phyloP scores from a whole-genome alignment of 2,888 invertebrate genomes.

The Megalurothrips usitatus region DNA sequence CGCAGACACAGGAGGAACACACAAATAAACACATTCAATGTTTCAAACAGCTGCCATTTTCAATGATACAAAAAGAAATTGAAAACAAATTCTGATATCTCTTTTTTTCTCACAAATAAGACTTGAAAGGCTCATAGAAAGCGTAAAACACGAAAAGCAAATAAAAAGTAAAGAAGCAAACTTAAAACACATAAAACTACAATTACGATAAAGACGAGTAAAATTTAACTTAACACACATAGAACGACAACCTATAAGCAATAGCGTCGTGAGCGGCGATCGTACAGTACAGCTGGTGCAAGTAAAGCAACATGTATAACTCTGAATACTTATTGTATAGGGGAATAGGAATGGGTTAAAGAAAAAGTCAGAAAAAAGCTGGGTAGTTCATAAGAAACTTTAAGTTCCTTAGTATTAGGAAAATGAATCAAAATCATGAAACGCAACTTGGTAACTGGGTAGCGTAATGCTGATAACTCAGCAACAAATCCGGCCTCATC shows the following conservation, averaged over 20 bases:
- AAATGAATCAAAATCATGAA: constrained; percentile 23
- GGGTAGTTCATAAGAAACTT: constrained; percentile 24
- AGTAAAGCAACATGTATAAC: constrained; percentile 33
- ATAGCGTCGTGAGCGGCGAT: constrained; percentile 51
- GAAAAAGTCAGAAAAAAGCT: constrained; percentile 26
- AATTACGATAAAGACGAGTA: constrained; percentile 32
- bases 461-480: constrained; percentile 11
- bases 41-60: constrained; percentile 1
- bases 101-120: constrained; percentile 17
- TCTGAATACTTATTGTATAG: neutral
- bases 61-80: neutral
- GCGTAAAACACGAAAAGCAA: constrained; percentile 22
- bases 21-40: constrained; percentile 28
- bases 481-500: neutral
- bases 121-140: constrained; percentile 24
- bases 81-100: constrained; percentile 5
- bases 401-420: neutral
- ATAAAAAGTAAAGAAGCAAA: constrained; percentile 32
- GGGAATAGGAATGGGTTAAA: neutral
- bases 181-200: constrained; percentile 35
- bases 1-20: constrained; percentile 9
- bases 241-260: constrained; percentile 53
- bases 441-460: neutral
- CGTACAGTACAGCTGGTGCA: constrained; percentile 48
- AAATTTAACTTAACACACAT: constrained; percentile 48